Percentiles rank a stretch among this genome's conserved stretches.
phyloP scores from a whole-genome alignment of 1,140 invertebrate species.

The Chironomus tepperi region DNA sequence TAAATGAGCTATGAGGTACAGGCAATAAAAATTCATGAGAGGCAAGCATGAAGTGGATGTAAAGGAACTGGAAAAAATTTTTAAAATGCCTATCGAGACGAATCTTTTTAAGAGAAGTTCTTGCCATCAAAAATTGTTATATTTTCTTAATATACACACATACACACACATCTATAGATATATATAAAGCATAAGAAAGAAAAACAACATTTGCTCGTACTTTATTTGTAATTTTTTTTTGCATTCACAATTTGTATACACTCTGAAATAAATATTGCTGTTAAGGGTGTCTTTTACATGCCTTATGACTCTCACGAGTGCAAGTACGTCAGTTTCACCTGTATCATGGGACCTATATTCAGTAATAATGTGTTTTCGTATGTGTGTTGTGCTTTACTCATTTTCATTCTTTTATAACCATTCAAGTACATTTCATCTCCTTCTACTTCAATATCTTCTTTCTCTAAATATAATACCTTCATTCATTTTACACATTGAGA shows the following conservation, averaged over 20 bases:
- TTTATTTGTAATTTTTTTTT: constrained; percentile 24
- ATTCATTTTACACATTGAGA: not conserved
- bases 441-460: not conserved
- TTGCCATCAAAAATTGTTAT: constrained; percentile 13
- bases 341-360: constrained; percentile 3
- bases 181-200: not conserved
- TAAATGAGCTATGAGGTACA: not conserved
- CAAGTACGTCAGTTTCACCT: constrained; percentile 20
- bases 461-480: not conserved
- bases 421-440: constrained; percentile 6
- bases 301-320: constrained; percentile 17
- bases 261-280: constrained; percentile 22
- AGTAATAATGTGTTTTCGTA: constrained; percentile 21
- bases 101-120: not conserved
- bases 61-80: not conserved
- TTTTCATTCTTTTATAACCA: constrained; percentile 18
- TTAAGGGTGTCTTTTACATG: constrained; percentile 24
- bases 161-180: not conserved
- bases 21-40: constrained; percentile 2
- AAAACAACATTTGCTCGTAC: constrained; percentile 15
- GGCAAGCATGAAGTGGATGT: too few relatives aligned
- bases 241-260: constrained; percentile 24
- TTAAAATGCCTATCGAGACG: constrained; percentile 7
- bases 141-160: not conserved
- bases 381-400: constrained; percentile 6